Base-by-base conservation (phyloP, 2,888 invertebrate species). In the Meghimatium bilineatum region DNA sequence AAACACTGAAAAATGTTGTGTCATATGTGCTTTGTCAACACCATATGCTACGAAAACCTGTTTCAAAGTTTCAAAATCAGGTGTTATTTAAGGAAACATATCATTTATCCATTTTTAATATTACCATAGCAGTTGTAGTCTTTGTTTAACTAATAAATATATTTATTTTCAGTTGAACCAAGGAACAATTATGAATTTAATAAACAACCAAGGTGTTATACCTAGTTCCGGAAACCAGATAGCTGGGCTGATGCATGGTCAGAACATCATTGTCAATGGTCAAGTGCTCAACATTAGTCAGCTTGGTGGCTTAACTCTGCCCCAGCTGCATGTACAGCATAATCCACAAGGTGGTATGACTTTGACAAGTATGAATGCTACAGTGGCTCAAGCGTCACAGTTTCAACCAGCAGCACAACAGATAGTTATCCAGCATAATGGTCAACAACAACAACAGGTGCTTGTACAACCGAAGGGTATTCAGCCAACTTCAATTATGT, bases 181-280 rank as follows among this genome's bases (percentile, higher is more conserved):
- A 52, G 74, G 63, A 32, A 74, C 83, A 8, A 66, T 84, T 23
- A 84, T 84, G 84, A 84, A 80, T 52, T 52, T 84, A 23, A 76
- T 84, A 32, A 76, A 71, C 56, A 80, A 76, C 69, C 80, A 80
- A 23, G 44, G 71, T 69, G 75, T 84, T 32, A 63, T 84, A 32
- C 52, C 79, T 44, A 66, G 66, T 52, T n/a, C 72, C 32, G 74
- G 72, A 17, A 83, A 79, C 44, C 83, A 83, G 71, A 63, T 83
- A 26, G 10, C 83, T 56, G 84, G 84, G 8, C 71, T 84, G 1
- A 49, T 84, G n/a, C 76, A 75, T 34, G 80, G 84, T 36, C 84
- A 80, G 75, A 80, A 76, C 52, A 80, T 84, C 60, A 36, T 84
- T 29, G 75, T 84, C 67, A 84, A 80, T 75, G 84, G 84, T 29